These are phyloP conservation scores for Amazona vittata DNA, from an alignment of 2,113 vertebrate species.

Conservation along the genomic window DNA sequence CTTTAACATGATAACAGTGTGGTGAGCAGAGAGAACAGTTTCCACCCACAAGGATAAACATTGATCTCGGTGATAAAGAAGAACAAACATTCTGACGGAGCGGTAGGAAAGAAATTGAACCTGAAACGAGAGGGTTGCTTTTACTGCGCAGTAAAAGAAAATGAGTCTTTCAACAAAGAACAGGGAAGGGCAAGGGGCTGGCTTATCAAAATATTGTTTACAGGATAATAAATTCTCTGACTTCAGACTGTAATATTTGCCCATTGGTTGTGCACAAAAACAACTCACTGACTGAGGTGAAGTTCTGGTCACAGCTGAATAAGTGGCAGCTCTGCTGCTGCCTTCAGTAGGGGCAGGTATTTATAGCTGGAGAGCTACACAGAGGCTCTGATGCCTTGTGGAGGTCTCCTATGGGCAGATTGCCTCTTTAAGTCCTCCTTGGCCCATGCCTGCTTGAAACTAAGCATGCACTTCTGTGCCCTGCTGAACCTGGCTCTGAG, in stretches of 20 bases:
- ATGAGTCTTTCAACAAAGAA: constrained; percentile 36
- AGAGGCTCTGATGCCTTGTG: not conserved
- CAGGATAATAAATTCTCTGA: constrained; percentile 45
- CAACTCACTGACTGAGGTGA: not conserved
- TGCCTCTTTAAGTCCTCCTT: not conserved
- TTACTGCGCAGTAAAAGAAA: constrained; percentile 48
- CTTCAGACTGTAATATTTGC: constrained; percentile 26
- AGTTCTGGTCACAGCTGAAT: not conserved
- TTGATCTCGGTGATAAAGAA: constrained; percentile 55
- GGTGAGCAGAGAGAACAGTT: constrained; percentile 35
- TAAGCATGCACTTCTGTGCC: not conserved
- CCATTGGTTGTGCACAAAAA: not conserved
- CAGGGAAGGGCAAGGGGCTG: constrained; percentile 50
- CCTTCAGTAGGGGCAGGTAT: not conserved
- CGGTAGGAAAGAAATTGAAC: constrained; percentile 35
- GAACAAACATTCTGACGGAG: constrained; percentile 58
- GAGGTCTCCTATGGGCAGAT: not conserved
- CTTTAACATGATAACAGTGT: constrained; percentile 1
- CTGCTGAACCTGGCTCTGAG: not conserved
- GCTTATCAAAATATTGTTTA: constrained; percentile 49
- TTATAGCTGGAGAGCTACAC: not conserved
- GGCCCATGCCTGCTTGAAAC: not conserved
- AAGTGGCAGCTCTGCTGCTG: not conserved
- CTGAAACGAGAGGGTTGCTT: constrained; percentile 10
- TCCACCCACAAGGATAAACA: constrained; percentile 69